Evolutionary conservation across 2,888 invertebrate species (phyloP), one percentile per base, ranked within the genome.

Genomic region (Pediacus dermestoides): DNA sequence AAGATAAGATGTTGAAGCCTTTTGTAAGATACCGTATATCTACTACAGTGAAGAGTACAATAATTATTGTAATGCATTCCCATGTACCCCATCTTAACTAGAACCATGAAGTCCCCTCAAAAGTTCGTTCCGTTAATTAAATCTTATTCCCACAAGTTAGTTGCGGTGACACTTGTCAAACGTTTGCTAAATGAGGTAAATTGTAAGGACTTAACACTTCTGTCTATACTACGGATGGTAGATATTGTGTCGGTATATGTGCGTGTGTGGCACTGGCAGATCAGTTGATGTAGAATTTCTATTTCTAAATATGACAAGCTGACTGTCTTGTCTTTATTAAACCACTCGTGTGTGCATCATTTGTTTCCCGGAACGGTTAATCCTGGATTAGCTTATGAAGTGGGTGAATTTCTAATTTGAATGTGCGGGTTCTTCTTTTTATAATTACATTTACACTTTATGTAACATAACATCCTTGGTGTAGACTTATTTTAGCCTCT

Each of bases 41-140:
- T n/a, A n/a, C n/a, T n/a, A n/a, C n/a, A n/a, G n/a, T n/a, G n/a
- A n/a, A n/a, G n/a, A n/a, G n/a, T n/a, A n/a, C n/a, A n/a, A n/a
- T n/a, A n/a, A n/a, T n/a, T n/a, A n/a, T n/a, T n/a, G n/a, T n/a
- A n/a, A n/a, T n/a, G n/a, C n/a, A n/a, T n/a, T n/a, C n/a, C n/a
- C n/a, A n/a, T n/a, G n/a, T n/a, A n/a, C n/a, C n/a, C n/a, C n/a
- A n/a, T n/a, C n/a, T n/a, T n/a, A n/a, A n/a, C n/a, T n/a, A n/a
- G n/a, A n/a, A n/a, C n/a, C n/a, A n/a, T n/a, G n/a, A n/a, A n/a
- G n/a, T n/a, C n/a, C 43, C 37, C 42, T 27, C 37, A 35, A 34
- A 51, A 48, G 41, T 46, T 46, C 48, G n/a, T n/a, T 45, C 41
- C 43, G 37, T 44, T 48, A 48, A 51, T 51, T 51, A 48, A 51